Percentiles rank a stretch among this genome's conserved stretches.
phyloP scores from a whole-genome alignment of 2,797 vertebrate genomes.

The Myiotriccus ornatus region DNA sequence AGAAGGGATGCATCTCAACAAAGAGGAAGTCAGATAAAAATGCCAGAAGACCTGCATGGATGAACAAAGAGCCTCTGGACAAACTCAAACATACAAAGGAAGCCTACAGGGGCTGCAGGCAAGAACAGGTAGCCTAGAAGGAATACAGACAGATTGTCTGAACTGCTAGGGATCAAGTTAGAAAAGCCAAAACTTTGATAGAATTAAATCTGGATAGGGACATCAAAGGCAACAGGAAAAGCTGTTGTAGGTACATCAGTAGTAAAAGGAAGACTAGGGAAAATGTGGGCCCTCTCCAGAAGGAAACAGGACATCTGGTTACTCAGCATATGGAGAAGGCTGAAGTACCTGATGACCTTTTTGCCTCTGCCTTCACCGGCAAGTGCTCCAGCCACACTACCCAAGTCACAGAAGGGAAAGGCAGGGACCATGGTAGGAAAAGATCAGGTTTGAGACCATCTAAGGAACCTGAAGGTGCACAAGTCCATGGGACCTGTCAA shows the following conservation, averaged over 20 bases:
- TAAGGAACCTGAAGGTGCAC: not conserved
- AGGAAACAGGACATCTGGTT: not conserved
- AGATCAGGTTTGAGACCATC: not conserved
- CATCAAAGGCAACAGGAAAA: not conserved
- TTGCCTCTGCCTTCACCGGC: fast-evolving
- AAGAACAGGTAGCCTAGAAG: not conserved
- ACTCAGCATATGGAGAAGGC: not conserved
- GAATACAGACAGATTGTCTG: not conserved
- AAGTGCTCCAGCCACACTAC: not conserved
- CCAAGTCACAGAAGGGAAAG: not conserved
- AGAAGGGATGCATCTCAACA: not conserved
- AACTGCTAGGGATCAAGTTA: not conserved
- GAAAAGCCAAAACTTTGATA: not conserved
- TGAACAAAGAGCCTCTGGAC: not conserved
- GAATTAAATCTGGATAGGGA: not conserved
- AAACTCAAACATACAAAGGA: not conserved
- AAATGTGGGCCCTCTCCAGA: not conserved
- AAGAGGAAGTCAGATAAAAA: not conserved
- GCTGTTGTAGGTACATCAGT: not conserved
- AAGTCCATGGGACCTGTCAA: not conserved
- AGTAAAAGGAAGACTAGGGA: not conserved
- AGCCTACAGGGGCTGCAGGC: not conserved
- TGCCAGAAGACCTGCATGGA: not conserved
- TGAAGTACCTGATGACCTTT: not conserved
- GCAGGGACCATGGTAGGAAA: not conserved